Percentiles rank a stretch among this genome's conserved stretches.
phyloP scores from a whole-genome alignment of 2,797 vertebrate genomes.

The Oreortyx pictus region DNA sequence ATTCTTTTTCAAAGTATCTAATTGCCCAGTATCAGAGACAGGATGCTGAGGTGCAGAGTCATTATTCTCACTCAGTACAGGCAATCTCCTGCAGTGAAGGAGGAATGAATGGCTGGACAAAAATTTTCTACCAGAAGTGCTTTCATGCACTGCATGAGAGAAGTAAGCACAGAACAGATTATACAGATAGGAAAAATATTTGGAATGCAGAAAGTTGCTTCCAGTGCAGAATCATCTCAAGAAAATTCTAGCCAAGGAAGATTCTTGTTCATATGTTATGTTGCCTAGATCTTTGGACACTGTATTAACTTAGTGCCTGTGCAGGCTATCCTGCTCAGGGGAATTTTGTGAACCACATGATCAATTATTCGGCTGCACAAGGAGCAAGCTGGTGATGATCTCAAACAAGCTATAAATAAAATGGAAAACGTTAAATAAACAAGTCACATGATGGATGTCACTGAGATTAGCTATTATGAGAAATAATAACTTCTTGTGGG shows the following conservation, averaged over 20 bases:
- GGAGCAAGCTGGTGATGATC: slow-evolving; percentile 34
- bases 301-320: neutral
- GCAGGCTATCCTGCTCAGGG: neutral
- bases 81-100: neutral
- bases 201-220: neutral
- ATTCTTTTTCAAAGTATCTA: neutral
- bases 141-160: neutral
- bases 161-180: neutral
- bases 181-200: neutral
- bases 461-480: neutral
- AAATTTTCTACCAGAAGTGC: neutral
- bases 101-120: neutral
- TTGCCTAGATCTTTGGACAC: neutral
- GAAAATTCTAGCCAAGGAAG: neutral
- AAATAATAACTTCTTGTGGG: neutral
- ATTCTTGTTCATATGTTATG: neutral
- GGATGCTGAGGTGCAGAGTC: rapidly evolving
- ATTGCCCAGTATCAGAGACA: neutral
- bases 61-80: neutral
- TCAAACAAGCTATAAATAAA: slow-evolving; percentile 71
- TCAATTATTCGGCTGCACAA: slow-evolving; percentile 48
- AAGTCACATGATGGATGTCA: slow-evolving; percentile 9
- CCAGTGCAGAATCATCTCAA: neutral
- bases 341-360: slow-evolving; percentile 37
- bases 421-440: slow-evolving; percentile 36